These are phyloP conservation scores for Brachyalestes nurse DNA, from an alignment of 2,797 vertebrate genomes.

Conservation along the genomic window DNA sequence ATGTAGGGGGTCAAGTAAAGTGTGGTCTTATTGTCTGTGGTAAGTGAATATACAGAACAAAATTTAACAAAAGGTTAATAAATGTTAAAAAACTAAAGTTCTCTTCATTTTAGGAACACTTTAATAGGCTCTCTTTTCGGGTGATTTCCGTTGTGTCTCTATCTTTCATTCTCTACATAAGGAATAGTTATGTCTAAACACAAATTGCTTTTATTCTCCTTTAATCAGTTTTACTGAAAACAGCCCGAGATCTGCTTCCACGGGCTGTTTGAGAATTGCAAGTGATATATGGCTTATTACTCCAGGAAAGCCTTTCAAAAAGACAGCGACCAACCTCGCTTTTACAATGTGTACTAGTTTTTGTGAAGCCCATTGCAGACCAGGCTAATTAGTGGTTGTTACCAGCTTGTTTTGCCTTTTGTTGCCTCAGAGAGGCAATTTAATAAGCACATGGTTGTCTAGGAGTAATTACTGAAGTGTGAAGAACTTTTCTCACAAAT, in stretches of 20 bases:
- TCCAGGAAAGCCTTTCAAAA: background rate
- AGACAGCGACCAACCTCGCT: constrained; percentile 10
- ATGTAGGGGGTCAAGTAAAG: too few species aligned
- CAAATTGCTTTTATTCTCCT: background rate
- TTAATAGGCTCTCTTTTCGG: background rate
- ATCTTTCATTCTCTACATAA: background rate
- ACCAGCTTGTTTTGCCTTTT: constrained; percentile 40
- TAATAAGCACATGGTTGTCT: constrained; percentile 50
- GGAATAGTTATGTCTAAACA: background rate
- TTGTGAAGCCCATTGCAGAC: constrained; percentile 21
- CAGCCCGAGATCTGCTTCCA: background rate
- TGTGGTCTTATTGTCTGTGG: too few species aligned
- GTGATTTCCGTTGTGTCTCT: background rate
- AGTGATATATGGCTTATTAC: constrained; percentile 9
- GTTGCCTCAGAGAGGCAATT: constrained; percentile 49
- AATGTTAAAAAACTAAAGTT: background rate
- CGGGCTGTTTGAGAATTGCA: constrained; percentile 16
- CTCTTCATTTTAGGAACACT: background rate
- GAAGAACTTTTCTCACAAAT: background rate
- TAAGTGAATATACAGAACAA: too few species aligned
- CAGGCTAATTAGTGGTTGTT: constrained; percentile 38
- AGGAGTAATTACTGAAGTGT: constrained; percentile 42
- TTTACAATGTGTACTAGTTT: constrained; percentile 12
- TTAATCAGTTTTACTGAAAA: constrained; percentile 18
- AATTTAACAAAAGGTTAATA: too few species aligned